A percentile compares a stretch with the other conserved stretches of the same genome.
phyloP scores from a whole-genome alignment of 2,888 invertebrate genomes.

The Amorpha juglandis region DNA sequence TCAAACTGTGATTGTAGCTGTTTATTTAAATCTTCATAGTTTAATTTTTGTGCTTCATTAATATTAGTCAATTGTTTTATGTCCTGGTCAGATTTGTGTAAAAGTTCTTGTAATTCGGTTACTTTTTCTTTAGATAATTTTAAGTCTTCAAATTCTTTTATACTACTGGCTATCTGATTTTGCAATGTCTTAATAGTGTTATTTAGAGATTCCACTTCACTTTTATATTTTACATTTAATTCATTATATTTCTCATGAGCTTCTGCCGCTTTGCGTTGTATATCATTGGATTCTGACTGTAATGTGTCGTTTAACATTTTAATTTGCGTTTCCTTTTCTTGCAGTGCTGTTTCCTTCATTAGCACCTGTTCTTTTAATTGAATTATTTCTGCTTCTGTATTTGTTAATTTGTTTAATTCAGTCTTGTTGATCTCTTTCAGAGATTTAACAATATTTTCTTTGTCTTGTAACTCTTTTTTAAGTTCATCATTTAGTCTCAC shows the following conservation, averaged over 20 bases:
- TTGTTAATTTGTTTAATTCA: constrained; percentile 56
- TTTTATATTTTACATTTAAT: constrained; percentile 64
- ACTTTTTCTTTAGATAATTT: constrained; percentile 68
- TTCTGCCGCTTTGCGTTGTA: constrained; percentile 58
- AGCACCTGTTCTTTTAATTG: constrained; percentile 58
- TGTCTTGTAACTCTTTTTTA: constrained; percentile 62
- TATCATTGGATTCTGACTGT: constrained; percentile 60
- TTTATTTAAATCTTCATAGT: constrained; percentile 78
- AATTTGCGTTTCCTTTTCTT: constrained; percentile 63
- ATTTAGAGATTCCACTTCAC: constrained; percentile 70
- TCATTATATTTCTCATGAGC: constrained; percentile 67
- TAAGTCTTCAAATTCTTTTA: constrained; percentile 64
- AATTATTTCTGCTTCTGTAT: constrained; percentile 59
- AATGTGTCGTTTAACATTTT: constrained; percentile 59
- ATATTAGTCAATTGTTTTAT: constrained; percentile 74
- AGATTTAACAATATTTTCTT: constrained; percentile 62
- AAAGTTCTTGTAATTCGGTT: constrained; percentile 66
- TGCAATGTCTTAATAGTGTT: constrained; percentile 62
- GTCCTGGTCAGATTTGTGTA: constrained; percentile 74
- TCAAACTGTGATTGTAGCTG: constrained; percentile 73
- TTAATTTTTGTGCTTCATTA: constrained; percentile 77
- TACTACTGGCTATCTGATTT: constrained; percentile 60
- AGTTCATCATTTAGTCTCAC: constrained; percentile 50
- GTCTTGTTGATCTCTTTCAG: constrained; percentile 58
- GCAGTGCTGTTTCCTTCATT: constrained; percentile 54